A percentile compares a stretch with the other conserved stretches of the same genome.
These are phyloP conservation scores for Blennius ocellaris DNA, from an alignment of 2,113 vertebrate genomes.

Conservation along the genomic window DNA sequence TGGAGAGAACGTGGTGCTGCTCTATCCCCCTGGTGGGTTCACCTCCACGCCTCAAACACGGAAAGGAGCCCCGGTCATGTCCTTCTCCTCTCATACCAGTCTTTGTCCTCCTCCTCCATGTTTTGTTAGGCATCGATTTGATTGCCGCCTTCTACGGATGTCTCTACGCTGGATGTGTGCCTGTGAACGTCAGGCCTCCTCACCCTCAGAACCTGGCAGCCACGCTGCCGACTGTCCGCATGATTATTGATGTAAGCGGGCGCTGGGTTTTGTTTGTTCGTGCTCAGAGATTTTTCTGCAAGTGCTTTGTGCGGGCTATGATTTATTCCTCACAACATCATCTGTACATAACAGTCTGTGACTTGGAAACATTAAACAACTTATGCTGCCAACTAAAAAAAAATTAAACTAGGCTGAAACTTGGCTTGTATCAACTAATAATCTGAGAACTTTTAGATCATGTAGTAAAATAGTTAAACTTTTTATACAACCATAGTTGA, in stretches of 20 bases:
- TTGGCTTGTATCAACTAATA: neutral
- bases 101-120: neutral
- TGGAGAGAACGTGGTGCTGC: conserved; percentile 96
- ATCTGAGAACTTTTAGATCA: too few species aligned
- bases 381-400: neutral
- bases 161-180: conserved; percentile 93
- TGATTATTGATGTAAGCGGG: conserved; percentile 96
- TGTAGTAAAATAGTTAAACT: too few species aligned
- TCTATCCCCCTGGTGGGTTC: conserved; percentile 93
- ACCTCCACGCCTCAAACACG: neutral
- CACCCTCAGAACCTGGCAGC: conserved; percentile 97
- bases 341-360: neutral
- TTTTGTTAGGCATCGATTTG: conserved; percentile 90
- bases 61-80: neutral
- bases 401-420: too few species aligned
- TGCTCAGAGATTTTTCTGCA: neutral
- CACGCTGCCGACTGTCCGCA: conserved; percentile 95
- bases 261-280: neutral
- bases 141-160: conserved; percentile 97
- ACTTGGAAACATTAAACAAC: neutral
- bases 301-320: neutral
- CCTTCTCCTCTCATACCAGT: neutral
- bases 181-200: conserved; percentile 95
- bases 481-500: too few species aligned
- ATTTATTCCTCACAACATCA: neutral